A percentile compares a stretch with the other conserved stretches of the same genome.
These are phyloP conservation scores for Meghimatium bilineatum DNA, from an alignment of 2,888 invertebrate genomes.

Conservation along the genomic window DNA sequence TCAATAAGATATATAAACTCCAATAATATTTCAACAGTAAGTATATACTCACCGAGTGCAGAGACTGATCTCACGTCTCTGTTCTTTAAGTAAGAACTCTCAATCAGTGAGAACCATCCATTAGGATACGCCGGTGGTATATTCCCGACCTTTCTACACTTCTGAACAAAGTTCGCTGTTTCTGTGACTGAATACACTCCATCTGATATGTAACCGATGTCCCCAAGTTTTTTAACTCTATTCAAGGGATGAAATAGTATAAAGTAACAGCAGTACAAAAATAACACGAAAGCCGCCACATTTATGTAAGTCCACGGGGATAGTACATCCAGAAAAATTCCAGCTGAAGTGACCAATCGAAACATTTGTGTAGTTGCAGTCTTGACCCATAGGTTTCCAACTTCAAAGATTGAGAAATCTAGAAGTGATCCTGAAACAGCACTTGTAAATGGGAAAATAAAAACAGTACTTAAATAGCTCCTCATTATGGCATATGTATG, in stretches of 20 bases:
- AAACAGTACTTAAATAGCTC: background rate
- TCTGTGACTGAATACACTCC: conserved; percentile 67
- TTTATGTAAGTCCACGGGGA: conserved; percentile 58
- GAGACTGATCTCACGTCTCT: conserved; percentile 74
- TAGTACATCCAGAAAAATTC: conserved; percentile 52
- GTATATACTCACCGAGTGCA: conserved; percentile 81
- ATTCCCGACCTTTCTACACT: conserved; percentile 81
- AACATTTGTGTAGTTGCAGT: conserved; percentile 53
- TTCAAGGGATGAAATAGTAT: conserved; percentile 68
- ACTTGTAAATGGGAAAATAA: conserved; percentile 48
- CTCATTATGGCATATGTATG: no score
- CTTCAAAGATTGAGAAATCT: conserved; percentile 62
- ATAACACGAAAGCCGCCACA: conserved; percentile 46
- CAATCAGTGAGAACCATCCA: conserved; percentile 90
- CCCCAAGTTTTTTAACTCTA: conserved; percentile 68
- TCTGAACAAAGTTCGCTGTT: conserved; percentile 69
- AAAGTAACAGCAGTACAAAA: conserved; percentile 57
- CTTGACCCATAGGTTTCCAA: conserved; percentile 63
- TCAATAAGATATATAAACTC: no score
- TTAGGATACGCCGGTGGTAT: conserved; percentile 91
- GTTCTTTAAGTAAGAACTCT: conserved; percentile 81
- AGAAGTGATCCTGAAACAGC: conserved; percentile 58
- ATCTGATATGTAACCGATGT: conserved; percentile 71
- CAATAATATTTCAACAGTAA: no score
- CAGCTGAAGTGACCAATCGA: conserved; percentile 43